A percentile compares a stretch with the other conserved stretches of the same genome.
phyloP scores from a whole-genome alignment of 2,888 invertebrate genomes.

The Eueremaeus valkanovi region DNA sequence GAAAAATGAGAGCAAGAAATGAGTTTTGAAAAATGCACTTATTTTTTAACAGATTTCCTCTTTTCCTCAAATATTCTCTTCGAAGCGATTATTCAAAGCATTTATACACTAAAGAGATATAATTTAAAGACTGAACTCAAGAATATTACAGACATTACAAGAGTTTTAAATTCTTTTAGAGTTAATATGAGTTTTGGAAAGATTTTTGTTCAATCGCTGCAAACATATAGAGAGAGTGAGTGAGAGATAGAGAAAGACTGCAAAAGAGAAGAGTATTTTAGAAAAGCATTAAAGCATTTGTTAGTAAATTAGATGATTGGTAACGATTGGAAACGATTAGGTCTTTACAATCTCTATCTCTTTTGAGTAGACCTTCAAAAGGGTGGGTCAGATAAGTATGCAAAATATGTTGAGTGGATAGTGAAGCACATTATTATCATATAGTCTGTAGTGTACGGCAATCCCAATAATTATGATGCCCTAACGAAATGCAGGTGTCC shows the following conservation, averaged over 20 bases:
- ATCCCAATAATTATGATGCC: slow-evolving; percentile 25
- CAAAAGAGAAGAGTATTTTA: neutral
- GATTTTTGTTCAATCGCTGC: too few species aligned
- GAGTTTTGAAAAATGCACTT: too few species aligned
- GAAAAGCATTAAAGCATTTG: neutral
- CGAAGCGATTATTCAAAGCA: too few species aligned
- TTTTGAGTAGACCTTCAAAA: neutral
- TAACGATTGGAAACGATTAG: slow-evolving; percentile 2
- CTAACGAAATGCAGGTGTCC: slow-evolving; percentile 20
- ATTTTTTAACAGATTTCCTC: too few species aligned
- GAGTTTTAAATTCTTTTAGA: neutral
- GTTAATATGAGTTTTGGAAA: neutral
- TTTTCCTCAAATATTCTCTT: too few species aligned
- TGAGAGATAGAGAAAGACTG: too few species aligned
- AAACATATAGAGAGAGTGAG: too few species aligned
- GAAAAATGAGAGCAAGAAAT: neutral
- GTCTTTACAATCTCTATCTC: neutral
- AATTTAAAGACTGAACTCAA: too few species aligned
- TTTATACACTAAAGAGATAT: too few species aligned
- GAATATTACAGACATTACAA: too few species aligned
- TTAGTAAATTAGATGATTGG: slow-evolving; percentile 19
- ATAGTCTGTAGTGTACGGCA: too few species aligned
- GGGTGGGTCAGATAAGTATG: slow-evolving; percentile 17
- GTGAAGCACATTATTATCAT: slow-evolving; percentile 6
- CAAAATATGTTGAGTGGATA: slow-evolving; percentile 8